Percentiles rank a stretch among this genome's conserved stretches.
phyloP scores from a whole-genome alignment of 2,113 vertebrate species.

The Cheilinus undulatus region DNA sequence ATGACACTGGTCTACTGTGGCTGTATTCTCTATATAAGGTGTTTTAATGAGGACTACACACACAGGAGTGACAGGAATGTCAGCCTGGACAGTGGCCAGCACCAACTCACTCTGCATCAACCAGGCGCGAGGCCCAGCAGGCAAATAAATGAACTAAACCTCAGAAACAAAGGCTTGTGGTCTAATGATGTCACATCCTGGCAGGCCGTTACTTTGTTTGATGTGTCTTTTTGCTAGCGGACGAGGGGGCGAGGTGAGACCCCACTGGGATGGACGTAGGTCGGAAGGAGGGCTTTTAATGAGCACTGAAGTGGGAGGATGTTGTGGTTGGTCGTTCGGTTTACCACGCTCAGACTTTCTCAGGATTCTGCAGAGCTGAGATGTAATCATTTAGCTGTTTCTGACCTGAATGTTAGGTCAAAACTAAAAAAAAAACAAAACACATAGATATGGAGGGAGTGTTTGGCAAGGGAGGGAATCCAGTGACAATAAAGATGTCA shows the following conservation, averaged over 20 bases:
- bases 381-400: slow-evolving; percentile 2
- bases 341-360: slow-evolving; percentile 52
- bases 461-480: slow-evolving; percentile 46
- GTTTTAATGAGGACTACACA: slow-evolving; percentile 43
- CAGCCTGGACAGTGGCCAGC: slow-evolving; percentile 59
- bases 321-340: slow-evolving; percentile 57
- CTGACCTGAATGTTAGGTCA: slow-evolving; percentile 30
- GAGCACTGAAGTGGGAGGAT: slow-evolving; percentile 66
- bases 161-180: slow-evolving; percentile 61
- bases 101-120: slow-evolving; percentile 41
- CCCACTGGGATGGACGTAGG: slow-evolving; percentile 54
- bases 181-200: slow-evolving; percentile 68
- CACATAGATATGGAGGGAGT: slow-evolving; percentile 34
- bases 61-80: slow-evolving; percentile 49
- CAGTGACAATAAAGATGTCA: slow-evolving; percentile 66
- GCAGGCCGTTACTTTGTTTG: slow-evolving; percentile 43
- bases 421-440: slow-evolving; percentile 6
- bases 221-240: slow-evolving; percentile 67
- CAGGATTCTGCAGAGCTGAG: slow-evolving; percentile 15
- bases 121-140: slow-evolving; percentile 12
- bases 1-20: slow-evolving; percentile 4
- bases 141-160: slow-evolving; percentile 48
- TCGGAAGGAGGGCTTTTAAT: slow-evolving; percentile 56
- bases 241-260: slow-evolving; percentile 43
- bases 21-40: slow-evolving; percentile 53